A percentile compares a stretch with the other conserved stretches of the same genome.
These are phyloP conservation scores for Epistrophe eligans DNA, from an alignment of 2,888 invertebrate species.

Conservation along the genomic window DNA sequence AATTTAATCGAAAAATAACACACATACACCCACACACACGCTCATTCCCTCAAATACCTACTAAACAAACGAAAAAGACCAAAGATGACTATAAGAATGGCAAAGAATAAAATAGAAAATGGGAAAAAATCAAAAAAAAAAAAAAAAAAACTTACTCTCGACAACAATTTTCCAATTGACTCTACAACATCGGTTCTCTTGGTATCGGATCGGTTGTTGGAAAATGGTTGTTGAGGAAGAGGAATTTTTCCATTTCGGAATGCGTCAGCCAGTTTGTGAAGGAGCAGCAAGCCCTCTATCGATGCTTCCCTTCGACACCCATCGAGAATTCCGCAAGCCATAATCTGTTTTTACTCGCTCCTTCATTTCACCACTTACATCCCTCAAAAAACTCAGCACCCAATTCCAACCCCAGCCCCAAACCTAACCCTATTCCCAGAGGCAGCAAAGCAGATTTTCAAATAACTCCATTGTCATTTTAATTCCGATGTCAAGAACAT, in stretches of 20 bases:
- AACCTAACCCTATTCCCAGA: neutral
- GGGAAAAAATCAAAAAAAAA: neutral
- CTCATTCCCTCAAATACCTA: neutral
- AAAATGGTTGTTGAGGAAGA: constrained; percentile 30
- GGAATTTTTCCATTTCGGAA: constrained; percentile 70
- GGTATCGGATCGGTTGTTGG: constrained; percentile 34
- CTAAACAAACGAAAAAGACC: constrained; percentile 28
- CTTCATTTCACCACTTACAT: constrained; percentile 26
- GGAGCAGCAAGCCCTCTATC: constrained; percentile 4
- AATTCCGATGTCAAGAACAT: constrained; percentile 77
- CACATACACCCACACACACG: constrained; percentile 20
- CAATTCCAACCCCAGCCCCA: neutral
- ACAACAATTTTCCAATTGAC: constrained; percentile 76
- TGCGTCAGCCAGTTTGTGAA: constrained; percentile 66
- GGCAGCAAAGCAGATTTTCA: constrained; percentile 68
- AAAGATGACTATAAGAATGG: constrained; percentile 13
- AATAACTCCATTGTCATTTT: constrained; percentile 76
- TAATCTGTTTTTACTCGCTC: constrained; percentile 47
- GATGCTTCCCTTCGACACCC: constrained; percentile 6
- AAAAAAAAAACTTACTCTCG: constrained; percentile 36
- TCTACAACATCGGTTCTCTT: constrained; percentile 57
- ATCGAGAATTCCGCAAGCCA: constrained; percentile 51
- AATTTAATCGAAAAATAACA: constrained; percentile 76
- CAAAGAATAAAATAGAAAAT: constrained; percentile 2
- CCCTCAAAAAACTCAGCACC: constrained; percentile 34